Base-by-base conservation (phyloP, 2,113 vertebrate species). In the Perognathus longimembris region DNA sequence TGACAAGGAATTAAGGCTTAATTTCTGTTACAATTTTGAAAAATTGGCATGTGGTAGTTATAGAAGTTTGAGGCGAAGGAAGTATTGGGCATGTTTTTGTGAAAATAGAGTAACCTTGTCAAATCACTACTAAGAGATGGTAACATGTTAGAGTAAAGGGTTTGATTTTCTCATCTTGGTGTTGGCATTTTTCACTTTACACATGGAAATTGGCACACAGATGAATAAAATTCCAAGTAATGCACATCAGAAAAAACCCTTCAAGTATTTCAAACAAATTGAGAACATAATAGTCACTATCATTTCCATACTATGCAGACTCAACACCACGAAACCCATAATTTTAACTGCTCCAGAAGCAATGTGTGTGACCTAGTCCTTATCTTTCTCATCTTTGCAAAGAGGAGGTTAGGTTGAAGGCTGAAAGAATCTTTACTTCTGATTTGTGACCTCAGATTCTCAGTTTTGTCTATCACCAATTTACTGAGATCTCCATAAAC, bases 91-190 rank as follows among this genome's bases (percentile, higher is more conserved):
- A 77, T 82, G 30, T 88, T 91, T 81, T 64, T 22, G 24, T 75
- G 26, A 45, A 75, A 81, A 70, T 30, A 22, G 24, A 30, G 66
- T 54, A 61, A 12, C 17, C 38, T 40, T 80, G 34, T 73, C 63
- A 92, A 87, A 36, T 89, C 78, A 45, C 24, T 86, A 5, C 70
- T 88, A 90, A 76, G 74, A 75, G 88, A 82, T 85, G 24, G 6
- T 36, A 79, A 54, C 24, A 50, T 78, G 40, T 75, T 91, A 85
- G 21, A 8, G 40, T 86, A 10, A 83, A 90, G 38, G 21, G 20
- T 11, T 64, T 66, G 63, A 34, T 74, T 81, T 75, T 90, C 59
- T 66, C 38, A 67, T 91, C 42, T 91, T 76, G 9, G 40, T 30
- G 88, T 89, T 88, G n/a, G 26, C 3, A 24, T 88, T 92, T 77